Base-by-base conservation (phyloP, 2,113 vertebrate species). In the Anas platyrhynchos region DNA sequence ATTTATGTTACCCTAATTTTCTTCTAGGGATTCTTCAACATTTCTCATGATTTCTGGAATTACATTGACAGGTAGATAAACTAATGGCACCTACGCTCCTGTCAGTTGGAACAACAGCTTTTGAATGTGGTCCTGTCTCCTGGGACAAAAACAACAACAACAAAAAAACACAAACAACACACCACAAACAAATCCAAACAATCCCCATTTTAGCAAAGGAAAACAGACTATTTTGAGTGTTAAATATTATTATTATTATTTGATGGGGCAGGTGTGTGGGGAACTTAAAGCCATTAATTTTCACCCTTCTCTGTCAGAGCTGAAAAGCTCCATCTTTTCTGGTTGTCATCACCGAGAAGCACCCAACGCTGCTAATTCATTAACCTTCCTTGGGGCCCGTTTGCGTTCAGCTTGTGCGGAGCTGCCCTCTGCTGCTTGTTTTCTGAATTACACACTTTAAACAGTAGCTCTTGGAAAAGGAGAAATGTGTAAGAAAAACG, bases 371-470 rank as follows among this genome's bases (percentile, higher is more conserved):
- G 63, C 83, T 79, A 34, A 54, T n/a, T 58, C 27, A 32, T 59
- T 52, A 69, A 44, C 44, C 27, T 38, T 41, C 54, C 22, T 36
- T 20, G 44, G 38, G 41, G 59, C 68, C 74, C 20, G 27, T 7
- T 11, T 11, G 9, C 15, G 15, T 43, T 97, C 77, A 62, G 48
- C 94, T 93, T 95, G 63, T 97, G 87, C 89, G 44, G 89, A 96
- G 92, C 95, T 97, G 95, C 95, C 32, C 97, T 97, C 98, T 97
- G 86, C 94, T 95, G 98, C 38, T 58, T 13, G 4, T 85, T 88
- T 83, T 3, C 10, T 73, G 66, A 94, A 96, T 78, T 95, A 88
- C 97, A 94, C 27, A 48, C 54, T 74, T 34, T 25, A 66, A 44
- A 61, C 46, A 50, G 34, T 29, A 41, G 22, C 61, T 18, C 22